Conservation (phyloP, 2,888 invertebrate genomes). For the Rhagonycha lutea region DNA sequence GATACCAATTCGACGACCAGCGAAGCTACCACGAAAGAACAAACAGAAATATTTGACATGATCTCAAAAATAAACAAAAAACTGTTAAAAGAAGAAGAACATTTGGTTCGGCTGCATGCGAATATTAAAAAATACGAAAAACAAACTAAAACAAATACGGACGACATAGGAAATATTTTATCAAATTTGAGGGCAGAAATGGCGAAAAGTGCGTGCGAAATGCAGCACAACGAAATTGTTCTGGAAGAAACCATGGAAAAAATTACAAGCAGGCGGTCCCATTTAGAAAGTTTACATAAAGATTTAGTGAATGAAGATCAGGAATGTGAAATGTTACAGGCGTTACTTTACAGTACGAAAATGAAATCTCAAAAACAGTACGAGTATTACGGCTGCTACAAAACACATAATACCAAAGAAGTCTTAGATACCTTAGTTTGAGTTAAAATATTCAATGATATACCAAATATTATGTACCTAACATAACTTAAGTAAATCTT, state of each 20-base stretch:
- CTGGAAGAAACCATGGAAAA: conserved; percentile 52
- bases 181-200: conserved; percentile 50
- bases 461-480: conserved; percentile 57
- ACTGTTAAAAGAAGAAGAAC: conserved; percentile 74
- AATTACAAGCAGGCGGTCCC: conserved; percentile 44
- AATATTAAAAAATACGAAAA: conserved; percentile 57
- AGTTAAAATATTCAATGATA: conserved; percentile 41
- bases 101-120: conserved; percentile 67
- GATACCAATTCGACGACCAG: conserved; percentile 56
- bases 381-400: conserved; percentile 30
- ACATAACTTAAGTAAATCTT: conserved; percentile 34
- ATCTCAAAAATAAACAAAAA: conserved; percentile 74
- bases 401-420: conserved; percentile 54
- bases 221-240: conserved; percentile 55
- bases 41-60: conserved; percentile 74
- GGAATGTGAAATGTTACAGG: conserved; percentile 53
- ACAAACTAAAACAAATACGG: conserved; percentile 40
- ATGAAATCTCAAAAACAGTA: conserved; percentile 34
- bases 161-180: conserved; percentile 47
- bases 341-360: conserved; percentile 48
- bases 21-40: conserved; percentile 62
- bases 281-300: conserved; percentile 49
- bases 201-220: conserved; percentile 54
- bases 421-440: conserved; percentile 57
- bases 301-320: conserved; percentile 51